phyloP scores from a whole-genome alignment of 2,888 invertebrate species.

The Clistopyga incitator region DNA sequence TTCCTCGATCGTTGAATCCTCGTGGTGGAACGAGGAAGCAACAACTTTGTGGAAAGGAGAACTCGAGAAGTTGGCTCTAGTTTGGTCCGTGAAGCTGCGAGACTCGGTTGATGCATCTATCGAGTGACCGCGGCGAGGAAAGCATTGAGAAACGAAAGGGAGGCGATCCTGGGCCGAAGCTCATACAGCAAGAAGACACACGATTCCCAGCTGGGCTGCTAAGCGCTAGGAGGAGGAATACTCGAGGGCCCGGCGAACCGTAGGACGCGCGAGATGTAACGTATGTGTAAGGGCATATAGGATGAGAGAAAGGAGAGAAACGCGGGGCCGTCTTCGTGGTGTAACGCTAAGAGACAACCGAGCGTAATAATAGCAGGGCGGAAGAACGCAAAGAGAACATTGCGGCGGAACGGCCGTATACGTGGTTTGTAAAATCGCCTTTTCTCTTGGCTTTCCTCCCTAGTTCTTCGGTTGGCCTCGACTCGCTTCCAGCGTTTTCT shows the following conservation, averaged over 20 bases:
- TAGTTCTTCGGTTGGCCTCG: background rate
- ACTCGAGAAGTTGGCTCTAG: background rate
- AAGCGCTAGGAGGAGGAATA: conserved; percentile 12
- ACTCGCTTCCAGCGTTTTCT: conserved; percentile 9
- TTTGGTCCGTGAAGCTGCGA: background rate
- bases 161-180: conserved; percentile 4
- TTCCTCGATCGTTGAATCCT: conserved; percentile 1
- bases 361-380: conserved; percentile 14
- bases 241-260: conserved; percentile 37
- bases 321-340: conserved; percentile 1
- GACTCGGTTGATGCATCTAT: background rate
- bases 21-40: background rate
- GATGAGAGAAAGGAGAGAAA: conserved; percentile 5
- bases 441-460: conserved; percentile 30
- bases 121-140: conserved; percentile 25
- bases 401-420: conserved; percentile 43
- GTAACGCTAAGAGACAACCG: conserved; percentile 21
- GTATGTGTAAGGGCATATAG: background rate
- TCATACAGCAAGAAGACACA: conserved; percentile 30
- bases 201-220: conserved; percentile 24
- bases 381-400: conserved; percentile 27
- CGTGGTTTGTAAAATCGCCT: conserved; percentile 51
- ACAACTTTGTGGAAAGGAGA: conserved; percentile 17
- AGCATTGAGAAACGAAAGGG: conserved; percentile 18
- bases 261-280: conserved; percentile 7